Evolutionary conservation across 2,888 invertebrate genomes (phyloP).

Genomic region (Quadroppia sp.): DNA sequence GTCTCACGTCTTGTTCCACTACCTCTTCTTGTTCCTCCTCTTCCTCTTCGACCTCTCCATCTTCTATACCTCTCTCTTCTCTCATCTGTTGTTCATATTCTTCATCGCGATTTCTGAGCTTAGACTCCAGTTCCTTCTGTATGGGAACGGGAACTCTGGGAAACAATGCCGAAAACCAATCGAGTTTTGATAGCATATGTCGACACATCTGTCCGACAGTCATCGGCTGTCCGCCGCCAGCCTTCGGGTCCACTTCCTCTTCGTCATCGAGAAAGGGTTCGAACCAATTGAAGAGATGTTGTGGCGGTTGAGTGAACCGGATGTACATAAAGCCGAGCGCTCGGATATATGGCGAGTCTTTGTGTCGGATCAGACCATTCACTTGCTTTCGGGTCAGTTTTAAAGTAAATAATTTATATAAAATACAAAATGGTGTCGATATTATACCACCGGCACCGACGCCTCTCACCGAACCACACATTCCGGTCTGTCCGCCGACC

Average conservation of each 20-base stretch:
- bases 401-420: conserved; percentile 95
- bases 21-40: not conserved
- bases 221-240: conserved; percentile 90
- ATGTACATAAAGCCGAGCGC: conserved; percentile 82
- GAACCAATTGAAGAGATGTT: conserved; percentile 94
- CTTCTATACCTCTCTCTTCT: conserved; percentile 27
- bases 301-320: conserved; percentile 85
- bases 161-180: conserved; percentile 98
- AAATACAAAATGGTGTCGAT: conserved; percentile 97
- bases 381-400: conserved; percentile 96
- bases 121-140: conserved; percentile 78
- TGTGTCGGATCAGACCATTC: conserved; percentile 87
- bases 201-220: conserved; percentile 87
- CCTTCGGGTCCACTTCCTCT: conserved; percentile 95
- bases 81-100: conserved; percentile 26
- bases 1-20: not conserved
- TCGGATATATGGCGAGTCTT: conserved; percentile 94
- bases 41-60: conserved; percentile 11
- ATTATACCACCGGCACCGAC: conserved; percentile 99
- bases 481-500: conserved; percentile 84
- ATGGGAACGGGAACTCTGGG: conserved; percentile 98
- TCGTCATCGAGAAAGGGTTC: conserved; percentile 92
- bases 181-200: conserved; percentile 88
- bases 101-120: conserved; percentile 53
- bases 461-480: conserved; percentile 98